Percentiles rank a stretch among this genome's conserved stretches.
Conservation (phyloP, 2,113 vertebrate species). For the Heliornis fulica region DNA sequence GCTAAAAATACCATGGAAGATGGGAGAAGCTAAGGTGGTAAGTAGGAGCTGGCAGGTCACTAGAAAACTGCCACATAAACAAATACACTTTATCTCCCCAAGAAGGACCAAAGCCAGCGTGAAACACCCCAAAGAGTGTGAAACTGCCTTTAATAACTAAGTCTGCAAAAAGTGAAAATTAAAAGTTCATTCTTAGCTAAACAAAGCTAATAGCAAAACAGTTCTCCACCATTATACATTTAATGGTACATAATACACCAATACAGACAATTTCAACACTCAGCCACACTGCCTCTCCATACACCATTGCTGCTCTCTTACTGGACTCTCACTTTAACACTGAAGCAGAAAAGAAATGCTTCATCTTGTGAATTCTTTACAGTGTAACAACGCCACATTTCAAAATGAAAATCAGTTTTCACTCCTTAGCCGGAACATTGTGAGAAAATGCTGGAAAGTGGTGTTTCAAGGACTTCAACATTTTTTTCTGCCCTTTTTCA, state of each 20-base stretch:
- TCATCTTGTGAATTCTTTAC: neutral
- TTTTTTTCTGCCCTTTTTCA: neutral
- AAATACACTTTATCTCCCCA: neutral
- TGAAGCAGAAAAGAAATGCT: neutral
- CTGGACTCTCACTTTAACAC: neutral
- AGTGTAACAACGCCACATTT: neutral
- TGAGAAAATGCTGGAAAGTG: neutral
- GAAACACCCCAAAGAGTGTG: neutral
- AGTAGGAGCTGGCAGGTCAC: neutral
- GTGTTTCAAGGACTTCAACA: neutral
- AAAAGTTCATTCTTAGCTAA: conserved; percentile 23
- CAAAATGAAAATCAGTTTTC: neutral
- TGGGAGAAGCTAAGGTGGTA: neutral
- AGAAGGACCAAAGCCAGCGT: neutral
- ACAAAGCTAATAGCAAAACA: neutral
- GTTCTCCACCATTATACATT: neutral
- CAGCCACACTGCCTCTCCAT: neutral
- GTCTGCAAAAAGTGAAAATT: neutral
- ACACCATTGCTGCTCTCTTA: neutral
- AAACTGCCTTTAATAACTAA: conserved; percentile 18
- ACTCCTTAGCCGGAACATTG: neutral
- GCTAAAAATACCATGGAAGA: neutral
- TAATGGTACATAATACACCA: neutral
- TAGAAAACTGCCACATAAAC: neutral
- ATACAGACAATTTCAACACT: neutral